These are phyloP conservation scores for Asteroscopus sphinx DNA, from an alignment of 2,888 invertebrate genomes.

Conservation along the genomic window DNA sequence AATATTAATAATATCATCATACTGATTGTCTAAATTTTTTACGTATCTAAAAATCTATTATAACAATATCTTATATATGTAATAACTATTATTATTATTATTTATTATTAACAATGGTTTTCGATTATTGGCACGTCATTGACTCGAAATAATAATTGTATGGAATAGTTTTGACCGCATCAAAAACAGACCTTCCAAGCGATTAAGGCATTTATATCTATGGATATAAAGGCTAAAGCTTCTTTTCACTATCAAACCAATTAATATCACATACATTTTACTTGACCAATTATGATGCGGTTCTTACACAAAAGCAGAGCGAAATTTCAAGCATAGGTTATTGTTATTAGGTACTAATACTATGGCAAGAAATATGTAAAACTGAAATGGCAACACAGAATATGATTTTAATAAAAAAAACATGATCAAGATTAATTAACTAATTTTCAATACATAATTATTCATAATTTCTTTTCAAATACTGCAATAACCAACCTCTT, in stretches of 20 bases:
- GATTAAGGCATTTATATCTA: slow-evolving; percentile 81
- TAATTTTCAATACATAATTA: not conserved
- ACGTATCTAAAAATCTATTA: slow-evolving; percentile 70
- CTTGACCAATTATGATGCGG: slow-evolving; percentile 28
- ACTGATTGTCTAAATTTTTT: slow-evolving; percentile 66
- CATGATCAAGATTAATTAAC: slow-evolving; percentile 1
- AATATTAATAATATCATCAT: slow-evolving; percentile 68
- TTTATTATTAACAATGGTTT: slow-evolving; percentile 79
- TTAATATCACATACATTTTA: slow-evolving; percentile 45
- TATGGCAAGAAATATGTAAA: slow-evolving; percentile 40
- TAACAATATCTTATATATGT: slow-evolving; percentile 82
- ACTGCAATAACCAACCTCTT: slow-evolving; percentile 3
- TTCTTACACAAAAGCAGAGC: slow-evolving; percentile 18
- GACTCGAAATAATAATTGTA: slow-evolving; percentile 72
- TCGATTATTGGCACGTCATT: slow-evolving; percentile 84
- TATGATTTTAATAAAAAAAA: slow-evolving; percentile 1
- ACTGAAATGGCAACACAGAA: slow-evolving; percentile 13
- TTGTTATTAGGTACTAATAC: slow-evolving; percentile 38
- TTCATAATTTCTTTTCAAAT: no score
- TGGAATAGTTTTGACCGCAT: slow-evolving; percentile 63
- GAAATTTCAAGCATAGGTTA: slow-evolving; percentile 1
- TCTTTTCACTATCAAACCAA: slow-evolving; percentile 23
- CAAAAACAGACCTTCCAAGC: slow-evolving; percentile 57
- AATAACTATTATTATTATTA: slow-evolving; percentile 79
- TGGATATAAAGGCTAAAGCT: slow-evolving; percentile 85